Evolutionary conservation across 2,888 invertebrate genomes (phyloP), one percentile per base, ranked within the genome.

Genomic region (Abrostola tripartita): DNA sequence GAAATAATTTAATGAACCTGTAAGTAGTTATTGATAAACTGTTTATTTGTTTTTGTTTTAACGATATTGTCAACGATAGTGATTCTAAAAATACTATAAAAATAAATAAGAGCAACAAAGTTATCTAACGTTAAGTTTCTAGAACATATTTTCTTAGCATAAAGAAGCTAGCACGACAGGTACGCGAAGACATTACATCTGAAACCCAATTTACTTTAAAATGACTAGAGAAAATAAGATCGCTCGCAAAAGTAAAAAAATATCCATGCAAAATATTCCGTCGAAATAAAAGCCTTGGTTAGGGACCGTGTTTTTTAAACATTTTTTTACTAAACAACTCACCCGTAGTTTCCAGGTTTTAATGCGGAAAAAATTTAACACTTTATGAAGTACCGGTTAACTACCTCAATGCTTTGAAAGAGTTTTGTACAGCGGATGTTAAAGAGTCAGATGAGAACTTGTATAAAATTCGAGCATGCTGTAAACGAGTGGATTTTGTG

Each of bases 321-420:
- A 56, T 72, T 58, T 61, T 24, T 50, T 65, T 61, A 54, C 50
- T 65, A 35, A 60, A 64, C 52, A 37, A 52, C 68, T 52, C 57
- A 70, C 58, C 64, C 62, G 42, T 67, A 74, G 66, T 76, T 74
- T 70, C 52, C 69, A 67, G 63, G 37, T 69, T 76, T 78, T 76
- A 83, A 78, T 74, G 78, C 73, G 68, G 73, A 75, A 79, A 73
- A 70, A 55, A 67, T 66, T 73, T 71, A 81, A 79, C 79, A 76
- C 78, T 79, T 71, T 73, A 72, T 74, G 69, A 75, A 81, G 79
- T 74, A 68, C 72, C 56, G 66, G 72, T 70, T 78, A 80, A 80
- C 74, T 81, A 71, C 79, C 79, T 80, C 66, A 75, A 78, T 77
- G 78, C 73, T 80, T 73, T 81, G 61, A 68, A 78, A 73, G 66